Evolutionary conservation across 1,140 invertebrate genomes (phyloP).

Genomic region (Coptotermes formosanus): DNA sequence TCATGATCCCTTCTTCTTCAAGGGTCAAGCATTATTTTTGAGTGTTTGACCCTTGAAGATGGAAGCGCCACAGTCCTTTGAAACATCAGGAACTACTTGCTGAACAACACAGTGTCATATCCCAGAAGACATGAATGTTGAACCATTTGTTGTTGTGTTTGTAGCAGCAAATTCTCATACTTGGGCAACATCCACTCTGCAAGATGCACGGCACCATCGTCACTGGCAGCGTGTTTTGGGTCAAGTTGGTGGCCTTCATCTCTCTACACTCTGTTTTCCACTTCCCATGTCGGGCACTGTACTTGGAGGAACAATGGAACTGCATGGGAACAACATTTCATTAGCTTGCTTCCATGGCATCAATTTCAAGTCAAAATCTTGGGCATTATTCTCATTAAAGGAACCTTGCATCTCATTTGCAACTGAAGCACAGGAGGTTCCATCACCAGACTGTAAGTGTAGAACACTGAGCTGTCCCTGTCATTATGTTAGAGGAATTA

Average conservation of each 20-base stretch:
- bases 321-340: slow-evolving; percentile 81
- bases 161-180: not conserved
- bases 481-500: slow-evolving; percentile 19
- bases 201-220: slow-evolving; percentile 77
- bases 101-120: too few relatives aligned
- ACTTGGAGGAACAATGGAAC: slow-evolving; percentile 88
- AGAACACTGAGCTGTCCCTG: not conserved
- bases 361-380: slow-evolving; percentile 95
- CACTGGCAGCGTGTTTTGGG: slow-evolving; percentile 86
- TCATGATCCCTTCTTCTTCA: too few relatives aligned
- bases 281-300: slow-evolving; percentile 74
- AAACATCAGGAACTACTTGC: too few relatives aligned
- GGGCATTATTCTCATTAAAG: slow-evolving; percentile 93
- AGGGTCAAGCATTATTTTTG: too few relatives aligned
- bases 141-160: not conserved
- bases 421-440: slow-evolving; percentile 88
- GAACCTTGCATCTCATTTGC: slow-evolving; percentile 94
- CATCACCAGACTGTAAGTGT: slow-evolving; percentile 59
- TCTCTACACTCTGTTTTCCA: slow-evolving; percentile 67
- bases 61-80: too few relatives aligned
- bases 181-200: slow-evolving; percentile 36
- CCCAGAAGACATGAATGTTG: too few relatives aligned
- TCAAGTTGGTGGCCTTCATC: slow-evolving; percentile 69
- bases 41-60: too few relatives aligned
- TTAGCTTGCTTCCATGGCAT: slow-evolving; percentile 96